A percentile compares a stretch with the other conserved stretches of the same genome.
Evolutionary conservation across 2,797 vertebrate species (phyloP).

Genomic region (Aeoliscus strigatus): DNA sequence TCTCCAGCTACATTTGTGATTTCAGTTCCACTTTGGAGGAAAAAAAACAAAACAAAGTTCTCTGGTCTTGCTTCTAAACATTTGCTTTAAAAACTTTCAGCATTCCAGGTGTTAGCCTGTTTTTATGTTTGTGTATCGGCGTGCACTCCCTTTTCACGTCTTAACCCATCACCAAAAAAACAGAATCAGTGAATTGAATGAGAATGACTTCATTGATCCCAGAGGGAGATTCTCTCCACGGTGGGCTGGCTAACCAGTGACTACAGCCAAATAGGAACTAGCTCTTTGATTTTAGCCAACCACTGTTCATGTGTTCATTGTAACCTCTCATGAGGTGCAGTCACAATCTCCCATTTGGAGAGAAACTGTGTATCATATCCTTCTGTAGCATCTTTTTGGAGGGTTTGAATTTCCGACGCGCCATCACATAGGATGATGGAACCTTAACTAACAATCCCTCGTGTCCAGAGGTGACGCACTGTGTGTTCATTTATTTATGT

Average conservation of each 20-base stretch:
- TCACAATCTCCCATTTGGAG: conserved; percentile 36
- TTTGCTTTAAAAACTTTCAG: conserved; percentile 61
- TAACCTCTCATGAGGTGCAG: conserved; percentile 26
- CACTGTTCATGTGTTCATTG: conserved; percentile 34
- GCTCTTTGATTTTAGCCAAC: conserved; percentile 3
- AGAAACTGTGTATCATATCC: conserved; percentile 18
- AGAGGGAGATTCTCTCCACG: conserved; percentile 22
- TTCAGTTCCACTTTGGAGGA: conserved; percentile 32
- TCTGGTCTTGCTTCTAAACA: conserved; percentile 37
- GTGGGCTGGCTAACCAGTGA: conserved; percentile 29
- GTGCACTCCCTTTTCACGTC: conserved; percentile 40
- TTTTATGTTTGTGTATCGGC: conserved; percentile 42
- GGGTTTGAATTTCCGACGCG: conserved; percentile 17
- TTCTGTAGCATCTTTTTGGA: conserved; percentile 55
- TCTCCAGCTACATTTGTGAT: conserved; percentile 38
- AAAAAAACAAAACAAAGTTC: conserved; percentile 10
- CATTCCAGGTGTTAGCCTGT: conserved; percentile 63
- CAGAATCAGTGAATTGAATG: conserved; percentile 1
- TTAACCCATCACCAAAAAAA: conserved; percentile 35
- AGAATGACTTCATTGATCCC: conserved; percentile 7
- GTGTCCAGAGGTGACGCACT: conserved; percentile 23
- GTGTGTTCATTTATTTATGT: conserved; percentile 31
- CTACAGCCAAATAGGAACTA: conserved; percentile 59
- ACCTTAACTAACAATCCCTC: conserved; percentile 8
- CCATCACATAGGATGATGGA: conserved; percentile 22